Evolutionary conservation across 2,888 invertebrate species (phyloP), one percentile per base, ranked within the genome.

Genomic region (Halocaridina rubra): DNA sequence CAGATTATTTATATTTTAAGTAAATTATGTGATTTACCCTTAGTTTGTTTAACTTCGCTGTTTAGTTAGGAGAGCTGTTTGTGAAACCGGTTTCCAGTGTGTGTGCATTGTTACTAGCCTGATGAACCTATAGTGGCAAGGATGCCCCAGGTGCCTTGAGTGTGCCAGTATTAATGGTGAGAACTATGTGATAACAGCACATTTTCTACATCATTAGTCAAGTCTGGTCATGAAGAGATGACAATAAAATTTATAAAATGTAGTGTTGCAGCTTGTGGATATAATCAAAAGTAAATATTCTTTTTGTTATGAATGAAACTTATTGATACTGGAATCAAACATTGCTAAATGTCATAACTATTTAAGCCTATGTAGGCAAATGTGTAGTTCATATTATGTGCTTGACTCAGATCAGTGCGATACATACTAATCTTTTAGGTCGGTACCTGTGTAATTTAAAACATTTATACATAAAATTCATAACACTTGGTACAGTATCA

Each of bases 161-260:
- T 84, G 82, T 84, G 82, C 82, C 82, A 84, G 82, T 84, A 84
- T 84, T 84, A 84, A 78, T 84, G 82, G 82, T 77, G 78, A 84
- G 82, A 78, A 71, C 30, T 59, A 78, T 84, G 82, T 84, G 82
- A 84, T 81, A 84, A 78, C n/a, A 78, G 82, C 78, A 61, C 82
- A 84, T 78, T 84, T 84, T 84, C 78, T 84, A 84, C 82, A 84
- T 69, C 74, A 32, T 71, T 77, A 77, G 80, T 82, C 71, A 69
- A 78, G 71, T 78, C 71, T 78, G 46, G 72, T 72, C 59, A 61
- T 77, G 77, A 61, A 71, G 59, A 32, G 30, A 27, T 82, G 77
- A 84, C 82, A 84, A 84, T 84, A 78, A 84, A 71, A 69, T 71
- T 75, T 76, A 76, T 77, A 77, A 61, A 82, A 67, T 82, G 64